phyloP scores from a whole-genome alignment of 2,888 invertebrate genomes.

The Lottia gigantea region DNA sequence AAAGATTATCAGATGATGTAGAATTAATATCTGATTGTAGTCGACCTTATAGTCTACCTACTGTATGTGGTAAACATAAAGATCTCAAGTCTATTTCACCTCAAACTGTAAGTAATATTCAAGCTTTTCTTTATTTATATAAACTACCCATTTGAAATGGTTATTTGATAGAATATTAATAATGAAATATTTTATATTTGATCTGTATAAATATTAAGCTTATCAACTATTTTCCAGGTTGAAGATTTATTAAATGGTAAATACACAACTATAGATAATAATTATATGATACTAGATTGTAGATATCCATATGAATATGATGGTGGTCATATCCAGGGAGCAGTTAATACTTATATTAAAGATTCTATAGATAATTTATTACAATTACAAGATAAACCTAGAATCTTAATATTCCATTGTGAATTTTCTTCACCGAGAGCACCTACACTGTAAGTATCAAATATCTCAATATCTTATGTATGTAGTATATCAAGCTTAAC shows the following conservation, averaged over 20 bases:
- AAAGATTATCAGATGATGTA: not conserved
- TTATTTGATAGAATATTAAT: too few species aligned
- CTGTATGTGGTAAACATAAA: constrained; percentile 12
- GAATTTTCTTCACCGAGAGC: constrained; percentile 33
- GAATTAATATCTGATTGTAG: constrained; percentile 9
- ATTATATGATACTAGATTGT: constrained; percentile 87
- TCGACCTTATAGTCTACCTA: constrained; percentile 14
- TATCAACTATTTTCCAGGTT: constrained; percentile 14
- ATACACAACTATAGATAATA: constrained; percentile 74
- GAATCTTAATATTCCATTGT: constrained; percentile 31
- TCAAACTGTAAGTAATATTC: not conserved
- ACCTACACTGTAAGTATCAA: constrained; percentile 27
- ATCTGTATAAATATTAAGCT: too few species aligned
- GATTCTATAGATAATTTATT: constrained; percentile 17
- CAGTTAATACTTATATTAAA: constrained; percentile 20
- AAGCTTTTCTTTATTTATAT: not conserved
- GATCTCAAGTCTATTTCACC: constrained; percentile 18
- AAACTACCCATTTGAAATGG: too few species aligned
- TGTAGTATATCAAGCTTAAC: too few species aligned
- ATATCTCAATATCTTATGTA: not conserved
- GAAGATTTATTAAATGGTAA: constrained; percentile 76
- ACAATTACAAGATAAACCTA: constrained; percentile 16
- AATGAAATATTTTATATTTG: too few species aligned
- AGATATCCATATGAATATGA: constrained; percentile 92
- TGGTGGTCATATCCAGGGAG: constrained; percentile 23